These are phyloP conservation scores for Rhamnusium bicolor DNA, from an alignment of 2,888 invertebrate species.

Conservation along the genomic window DNA sequence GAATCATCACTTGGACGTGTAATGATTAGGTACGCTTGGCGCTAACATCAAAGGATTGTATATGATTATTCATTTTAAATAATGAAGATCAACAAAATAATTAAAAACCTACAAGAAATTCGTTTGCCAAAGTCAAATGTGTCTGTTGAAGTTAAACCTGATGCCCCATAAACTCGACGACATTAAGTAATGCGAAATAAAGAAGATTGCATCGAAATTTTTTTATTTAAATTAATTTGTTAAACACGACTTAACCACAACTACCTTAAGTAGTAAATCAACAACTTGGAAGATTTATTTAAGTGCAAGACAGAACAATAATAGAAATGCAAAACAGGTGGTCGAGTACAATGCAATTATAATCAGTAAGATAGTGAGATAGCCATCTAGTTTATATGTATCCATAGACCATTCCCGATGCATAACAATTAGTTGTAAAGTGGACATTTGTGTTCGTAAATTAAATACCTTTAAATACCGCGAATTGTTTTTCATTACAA, in stretches of 20 bases:
- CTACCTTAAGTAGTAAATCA: constrained; percentile 29
- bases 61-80: no score
- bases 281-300: constrained; percentile 36
- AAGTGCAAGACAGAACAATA: constrained; percentile 50
- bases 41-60: no score
- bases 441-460: constrained; percentile 34
- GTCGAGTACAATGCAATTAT: constrained; percentile 56
- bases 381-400: constrained; percentile 42
- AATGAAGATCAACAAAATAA: no score
- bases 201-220: neutral
- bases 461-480: constrained; percentile 12
- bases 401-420: constrained; percentile 47
- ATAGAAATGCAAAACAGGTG: constrained; percentile 53
- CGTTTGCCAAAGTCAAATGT: neutral
- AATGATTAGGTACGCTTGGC: no score
- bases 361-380: constrained; percentile 47
- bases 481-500: neutral
- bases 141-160: neutral
- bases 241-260: neutral
- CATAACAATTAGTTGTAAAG: constrained; percentile 47
- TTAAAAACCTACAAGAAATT: no score
- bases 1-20: no score
- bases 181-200: neutral
- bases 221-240: neutral
- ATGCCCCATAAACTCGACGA: neutral